phyloP scores from a whole-genome alignment of 2,113 vertebrate genomes.

The Maccullochella peelii region DNA sequence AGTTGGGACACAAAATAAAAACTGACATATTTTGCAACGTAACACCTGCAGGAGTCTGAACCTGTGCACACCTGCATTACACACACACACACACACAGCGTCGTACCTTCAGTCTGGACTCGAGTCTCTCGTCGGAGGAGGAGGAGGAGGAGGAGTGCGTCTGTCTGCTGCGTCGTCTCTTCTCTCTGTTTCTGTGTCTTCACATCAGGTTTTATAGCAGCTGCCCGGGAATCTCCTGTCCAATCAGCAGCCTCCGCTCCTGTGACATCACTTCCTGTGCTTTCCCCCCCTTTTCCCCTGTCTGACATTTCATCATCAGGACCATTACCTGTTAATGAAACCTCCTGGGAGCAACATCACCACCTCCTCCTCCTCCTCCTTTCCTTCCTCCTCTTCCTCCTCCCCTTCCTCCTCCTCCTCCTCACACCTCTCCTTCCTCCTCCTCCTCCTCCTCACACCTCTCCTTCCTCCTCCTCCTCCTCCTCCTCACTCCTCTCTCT shows the following conservation, averaged over 20 bases:
- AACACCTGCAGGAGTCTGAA: conserved; percentile 20
- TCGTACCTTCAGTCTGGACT: not conserved
- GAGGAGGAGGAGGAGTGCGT: not conserved
- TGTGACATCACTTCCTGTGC: conserved; percentile 61
- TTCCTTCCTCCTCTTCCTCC: not conserved
- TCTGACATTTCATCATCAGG: conserved; percentile 49
- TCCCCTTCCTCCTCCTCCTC: too few relatives aligned
- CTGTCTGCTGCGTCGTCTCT: conserved; percentile 31
- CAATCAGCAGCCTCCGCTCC: conserved; percentile 56
- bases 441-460: not conserved
- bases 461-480: not conserved
- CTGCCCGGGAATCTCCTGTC: conserved; percentile 55
- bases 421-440: not conserved
- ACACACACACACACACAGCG: conserved; percentile 12
- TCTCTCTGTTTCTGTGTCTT: conserved; percentile 51
- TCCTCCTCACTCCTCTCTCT: too few relatives aligned
- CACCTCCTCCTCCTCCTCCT: not conserved
- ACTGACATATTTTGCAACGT: not conserved
- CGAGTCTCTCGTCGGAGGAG: conserved; percentile 5
- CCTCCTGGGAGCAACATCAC: conserved; percentile 34
- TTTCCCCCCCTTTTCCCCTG: conserved; percentile 30
- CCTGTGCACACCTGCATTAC: conserved; percentile 31
- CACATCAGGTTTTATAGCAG: conserved; percentile 72
- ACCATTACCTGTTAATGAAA: conserved; percentile 55
- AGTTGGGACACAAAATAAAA: not conserved